Evolutionary conservation across 2,888 invertebrate genomes (phyloP), one percentile per base, ranked within the genome.

Genomic region (Parthenolecanium corni): DNA sequence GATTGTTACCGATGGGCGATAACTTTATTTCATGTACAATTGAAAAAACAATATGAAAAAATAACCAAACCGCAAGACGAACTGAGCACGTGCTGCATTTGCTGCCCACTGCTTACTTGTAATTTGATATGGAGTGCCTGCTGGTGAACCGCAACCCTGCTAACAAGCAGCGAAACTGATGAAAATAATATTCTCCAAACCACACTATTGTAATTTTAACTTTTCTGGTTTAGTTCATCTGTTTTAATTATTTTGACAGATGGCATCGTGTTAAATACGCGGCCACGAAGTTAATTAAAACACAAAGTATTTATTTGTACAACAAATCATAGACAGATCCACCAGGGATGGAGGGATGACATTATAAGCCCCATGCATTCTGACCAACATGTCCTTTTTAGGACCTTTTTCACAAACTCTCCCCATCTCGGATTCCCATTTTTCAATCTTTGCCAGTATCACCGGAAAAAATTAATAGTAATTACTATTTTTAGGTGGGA

Each of bases 231-330:
- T 49, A 49, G 49, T 23, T 58, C 40, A 20, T 25, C 21, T 9
- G 58, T 58, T 38, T n/a, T 16, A 58, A 58, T 58, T 58, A 58
- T 58, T 58, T 58, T 58, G 58, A 58, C 58, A 58, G 58, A 38
- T 58, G 49, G 36, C 23, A 51, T 44, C 21, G 25, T 20, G 9
- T 40, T 16, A 40, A 21, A 54, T 5, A 5, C 44, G 14, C 44
- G 18, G 4, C 16, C 14, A 42, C 44, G 44, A 14, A 42, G 31
- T 31, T 31, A 31, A 31, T 31, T 31, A 31, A 31, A 31, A 31
- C 9, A n/a, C n/a, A n/a, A n/a, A n/a, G n/a, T n/a, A n/a, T n/a
- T n/a, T n/a, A n/a, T n/a, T n/a, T n/a, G n/a, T n/a, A n/a, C n/a
- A n/a, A n/a, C n/a, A n/a, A n/a, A n/a, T n/a, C n/a, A n/a, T n/a